Evolutionary conservation across 2,113 vertebrate genomes (phyloP).

Genomic region (Dromiciops gliroides): DNA sequence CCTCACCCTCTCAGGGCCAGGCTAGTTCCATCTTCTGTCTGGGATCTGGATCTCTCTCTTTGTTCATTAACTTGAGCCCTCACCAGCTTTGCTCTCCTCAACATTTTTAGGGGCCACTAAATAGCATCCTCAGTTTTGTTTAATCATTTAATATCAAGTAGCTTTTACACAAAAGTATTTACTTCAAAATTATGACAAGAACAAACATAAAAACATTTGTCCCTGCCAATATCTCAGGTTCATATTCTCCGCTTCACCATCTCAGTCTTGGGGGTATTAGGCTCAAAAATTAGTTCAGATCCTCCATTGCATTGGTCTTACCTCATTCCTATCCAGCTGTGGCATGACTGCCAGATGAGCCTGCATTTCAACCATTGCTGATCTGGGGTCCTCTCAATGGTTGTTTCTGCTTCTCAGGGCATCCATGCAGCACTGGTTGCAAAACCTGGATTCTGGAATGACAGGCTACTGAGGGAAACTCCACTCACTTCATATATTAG

Average conservation of each 20-base stretch:
- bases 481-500: background rate
- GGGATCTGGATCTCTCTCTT: background rate
- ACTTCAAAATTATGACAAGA: background rate
- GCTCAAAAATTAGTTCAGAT: background rate
- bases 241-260: background rate
- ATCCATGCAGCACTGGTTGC: background rate
- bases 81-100: background rate
- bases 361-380: background rate
- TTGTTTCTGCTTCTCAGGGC: background rate
- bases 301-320: background rate
- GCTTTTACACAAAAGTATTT: background rate
- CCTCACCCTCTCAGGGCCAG: too few species aligned
- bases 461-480: background rate
- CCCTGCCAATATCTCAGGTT: background rate
- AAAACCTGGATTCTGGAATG: background rate
- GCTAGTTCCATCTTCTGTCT: background rate
- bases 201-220: background rate
- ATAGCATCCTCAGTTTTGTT: background rate
- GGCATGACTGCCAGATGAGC: background rate
- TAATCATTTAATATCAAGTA: background rate
- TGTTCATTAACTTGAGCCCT: background rate
- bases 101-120: background rate
- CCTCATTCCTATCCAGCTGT: background rate
- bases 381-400: background rate
- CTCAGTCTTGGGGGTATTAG: background rate